phyloP scores from a whole-genome alignment of 1,140 invertebrate genomes.

The Leucophenga varia region DNA sequence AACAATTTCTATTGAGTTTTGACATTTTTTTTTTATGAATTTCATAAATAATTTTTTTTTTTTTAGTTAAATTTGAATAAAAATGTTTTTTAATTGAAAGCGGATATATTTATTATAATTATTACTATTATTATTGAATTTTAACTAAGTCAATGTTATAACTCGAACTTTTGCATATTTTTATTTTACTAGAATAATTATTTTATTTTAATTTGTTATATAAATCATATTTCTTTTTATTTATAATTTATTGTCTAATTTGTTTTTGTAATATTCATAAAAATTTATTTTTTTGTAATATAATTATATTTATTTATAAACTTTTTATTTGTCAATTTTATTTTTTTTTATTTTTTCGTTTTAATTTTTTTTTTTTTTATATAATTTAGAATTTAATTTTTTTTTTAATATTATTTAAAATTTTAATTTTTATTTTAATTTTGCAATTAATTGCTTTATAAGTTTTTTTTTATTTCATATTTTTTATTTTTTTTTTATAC shows the following conservation, averaged over 20 bases:
- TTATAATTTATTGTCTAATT: not conserved
- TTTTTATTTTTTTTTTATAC: not conserved
- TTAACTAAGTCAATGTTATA: conserved; percentile 17
- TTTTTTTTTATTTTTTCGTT: not conserved
- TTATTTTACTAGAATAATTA: conserved; percentile 1
- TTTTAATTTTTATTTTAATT: not conserved
- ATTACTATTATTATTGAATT: not conserved
- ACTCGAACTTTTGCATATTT: not conserved
- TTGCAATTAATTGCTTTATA: not conserved
- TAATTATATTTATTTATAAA: not conserved
- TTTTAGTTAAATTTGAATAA: not conserved
- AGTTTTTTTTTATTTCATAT: not conserved
- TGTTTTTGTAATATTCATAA: conserved; percentile 2
- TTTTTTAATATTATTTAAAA: not conserved
- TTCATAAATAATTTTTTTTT: not conserved
- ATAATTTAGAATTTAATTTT: not conserved
- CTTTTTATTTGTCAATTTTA: not conserved
- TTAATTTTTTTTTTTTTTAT: not conserved
- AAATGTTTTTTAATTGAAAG: too few relatives aligned
- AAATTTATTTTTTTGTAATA: not conserved
- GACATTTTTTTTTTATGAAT: not conserved
- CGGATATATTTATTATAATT: too few relatives aligned
- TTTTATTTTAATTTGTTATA: not conserved
- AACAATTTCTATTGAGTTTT: not conserved
- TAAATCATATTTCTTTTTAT: not conserved